These are phyloP conservation scores for Proteles cristata DNA, from an alignment of 2,113 vertebrate species.

Conservation along the genomic window DNA sequence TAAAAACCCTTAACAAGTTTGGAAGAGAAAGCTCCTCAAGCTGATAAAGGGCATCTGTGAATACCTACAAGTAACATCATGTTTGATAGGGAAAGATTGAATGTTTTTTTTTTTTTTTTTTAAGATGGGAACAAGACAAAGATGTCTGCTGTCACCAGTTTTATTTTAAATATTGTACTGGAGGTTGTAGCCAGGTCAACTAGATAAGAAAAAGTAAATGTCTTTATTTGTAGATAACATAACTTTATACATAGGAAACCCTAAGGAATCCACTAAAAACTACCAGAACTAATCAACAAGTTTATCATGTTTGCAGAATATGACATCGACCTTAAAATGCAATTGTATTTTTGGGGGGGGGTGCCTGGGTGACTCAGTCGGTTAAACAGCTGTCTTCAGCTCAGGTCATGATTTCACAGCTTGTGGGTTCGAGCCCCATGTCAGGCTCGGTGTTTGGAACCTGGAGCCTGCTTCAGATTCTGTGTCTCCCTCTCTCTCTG, in stretches of 20 bases:
- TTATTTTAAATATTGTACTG: not conserved
- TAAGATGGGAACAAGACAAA: not conserved
- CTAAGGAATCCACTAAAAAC: not conserved
- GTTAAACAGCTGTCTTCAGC: too few species aligned
- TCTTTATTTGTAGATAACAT: conserved; percentile 21
- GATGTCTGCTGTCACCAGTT: not conserved
- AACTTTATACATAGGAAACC: not conserved
- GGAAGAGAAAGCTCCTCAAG: not conserved
- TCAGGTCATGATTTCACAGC: too few species aligned
- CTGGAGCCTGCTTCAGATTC: too few species aligned
- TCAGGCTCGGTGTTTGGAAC: too few species aligned
- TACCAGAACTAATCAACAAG: not conserved
- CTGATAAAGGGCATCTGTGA: not conserved
- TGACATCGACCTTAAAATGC: not conserved
- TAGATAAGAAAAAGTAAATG: conserved; percentile 3
- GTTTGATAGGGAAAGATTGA: not conserved
- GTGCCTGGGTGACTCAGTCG: too few species aligned
- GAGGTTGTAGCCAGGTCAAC: not conserved
- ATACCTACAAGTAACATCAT: not conserved
- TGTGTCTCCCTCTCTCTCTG: too few species aligned
- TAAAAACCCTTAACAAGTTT: not conserved
- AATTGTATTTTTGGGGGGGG: not conserved
- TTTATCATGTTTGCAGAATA: conserved; percentile 15
- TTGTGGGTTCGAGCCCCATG: too few species aligned
- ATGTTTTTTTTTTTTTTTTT: not conserved